Evolutionary conservation across 1,140 invertebrate genomes (phyloP).

Genomic region (Ditylenchus dipsaci): DNA sequence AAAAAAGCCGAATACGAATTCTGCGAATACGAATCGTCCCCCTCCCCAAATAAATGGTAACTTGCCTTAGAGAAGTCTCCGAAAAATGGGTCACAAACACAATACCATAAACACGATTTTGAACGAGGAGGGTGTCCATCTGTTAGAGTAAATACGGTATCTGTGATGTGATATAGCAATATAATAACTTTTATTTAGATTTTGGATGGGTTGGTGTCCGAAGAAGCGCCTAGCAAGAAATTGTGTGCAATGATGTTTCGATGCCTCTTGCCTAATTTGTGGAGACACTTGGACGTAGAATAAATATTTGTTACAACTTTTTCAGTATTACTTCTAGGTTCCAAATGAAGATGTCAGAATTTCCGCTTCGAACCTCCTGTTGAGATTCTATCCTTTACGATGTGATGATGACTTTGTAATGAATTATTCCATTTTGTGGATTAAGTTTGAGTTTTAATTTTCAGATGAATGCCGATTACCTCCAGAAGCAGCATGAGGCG

Average conservation of each 20-base stretch:
- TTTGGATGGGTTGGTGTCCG: conserved; percentile 11
- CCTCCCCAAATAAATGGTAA: too few relatives aligned
- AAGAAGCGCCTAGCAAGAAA: conserved; percentile 17
- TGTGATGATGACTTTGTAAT: conserved; percentile 22
- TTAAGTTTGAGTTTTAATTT: background rate
- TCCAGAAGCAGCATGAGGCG: conserved; percentile 16
- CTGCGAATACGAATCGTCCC: too few relatives aligned
- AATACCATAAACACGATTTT: too few relatives aligned
- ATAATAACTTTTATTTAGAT: conserved; percentile 17
- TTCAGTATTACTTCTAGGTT: background rate
- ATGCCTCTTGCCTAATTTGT: conserved; percentile 18
- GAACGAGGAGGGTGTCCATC: too few relatives aligned
- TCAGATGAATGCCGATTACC: conserved; percentile 22
- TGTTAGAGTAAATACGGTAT: too few relatives aligned
- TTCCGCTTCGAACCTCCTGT: conserved; percentile 13
- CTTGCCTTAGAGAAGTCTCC: too few relatives aligned
- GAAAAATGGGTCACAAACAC: too few relatives aligned
- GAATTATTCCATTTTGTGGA: too few relatives aligned
- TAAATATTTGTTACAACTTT: background rate
- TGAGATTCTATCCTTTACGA: conserved; percentile 22
- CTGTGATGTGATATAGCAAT: background rate
- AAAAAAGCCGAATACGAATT: too few relatives aligned
- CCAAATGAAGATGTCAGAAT: conserved; percentile 21
- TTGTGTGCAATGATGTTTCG: conserved; percentile 22
- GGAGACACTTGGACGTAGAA: conserved; percentile 14